Evolutionary conservation across 2,113 vertebrate species (phyloP), one percentile per base, ranked within the genome.

Genomic region (Callionymus lyra): DNA sequence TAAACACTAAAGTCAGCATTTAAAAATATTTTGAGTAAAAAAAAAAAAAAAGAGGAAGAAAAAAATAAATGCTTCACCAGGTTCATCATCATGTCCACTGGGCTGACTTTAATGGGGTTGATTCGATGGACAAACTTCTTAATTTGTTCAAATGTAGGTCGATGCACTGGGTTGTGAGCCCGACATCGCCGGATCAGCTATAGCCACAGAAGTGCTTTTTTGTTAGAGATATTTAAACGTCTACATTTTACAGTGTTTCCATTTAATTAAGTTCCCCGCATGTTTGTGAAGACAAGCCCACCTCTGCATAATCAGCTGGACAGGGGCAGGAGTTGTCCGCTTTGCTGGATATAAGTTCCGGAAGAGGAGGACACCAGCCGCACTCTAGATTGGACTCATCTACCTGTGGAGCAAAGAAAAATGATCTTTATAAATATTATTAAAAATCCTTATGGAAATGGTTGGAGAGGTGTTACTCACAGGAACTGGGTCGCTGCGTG

Each of bases 81-180:
- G 59, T 75, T 90, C 85, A 89, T 90, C 88, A 90, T 92, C 86
- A 88, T 84, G 59, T 90, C 89, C 65, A 90, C 86, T 1, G 83
- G 86, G 72, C 87, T 92, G 67, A 89, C 84, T 89, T 89, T 91
- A 60, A 85, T 74, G 1, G 87, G 84, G 69, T 90, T 94, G 66
- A 89, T 88, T 44, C 85, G 85, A 40, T 84, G 65, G 33, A 90
- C 81, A 68, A 88, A 84, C 68, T 90, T 91, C 70, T 74, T 89
- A 39, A 88, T 72, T 68, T 92, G 87, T 17, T 91, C 86, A 68
- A 91, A 94, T 1, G 80, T 85, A 18, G 84, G 88, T 37, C 90
- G 84, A 52, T 88, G 85, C 36, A 57, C 16, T 43, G 88, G 82
- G 47, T 86, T 91, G 46, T 73, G 76, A 56, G 85, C 80, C 62